phyloP scores from a whole-genome alignment of 2,888 invertebrate species.

The Abrostola tripartita region DNA sequence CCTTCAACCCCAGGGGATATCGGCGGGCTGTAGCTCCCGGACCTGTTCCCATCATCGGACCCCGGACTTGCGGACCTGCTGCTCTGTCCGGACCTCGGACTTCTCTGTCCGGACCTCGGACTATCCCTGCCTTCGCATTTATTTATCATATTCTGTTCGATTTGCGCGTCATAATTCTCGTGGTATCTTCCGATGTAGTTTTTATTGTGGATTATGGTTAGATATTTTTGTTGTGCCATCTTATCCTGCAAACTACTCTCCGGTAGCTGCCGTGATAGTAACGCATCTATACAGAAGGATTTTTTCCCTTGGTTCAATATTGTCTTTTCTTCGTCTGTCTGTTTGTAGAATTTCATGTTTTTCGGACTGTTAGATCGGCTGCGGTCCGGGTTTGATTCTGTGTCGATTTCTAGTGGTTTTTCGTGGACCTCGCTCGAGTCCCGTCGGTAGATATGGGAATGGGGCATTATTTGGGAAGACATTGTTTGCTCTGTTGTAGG shows the following conservation, averaged over 20 bases:
- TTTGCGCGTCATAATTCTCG: conserved; percentile 83
- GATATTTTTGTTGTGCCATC: conserved; percentile 77
- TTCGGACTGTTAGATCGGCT: conserved; percentile 80
- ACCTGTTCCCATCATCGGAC: conserved; percentile 89
- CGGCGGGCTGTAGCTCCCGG: conserved; percentile 93
- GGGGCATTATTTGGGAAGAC: conserved; percentile 62
- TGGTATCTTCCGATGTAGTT: conserved; percentile 79
- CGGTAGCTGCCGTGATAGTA: conserved; percentile 90
- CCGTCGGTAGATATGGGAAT: conserved; percentile 71
- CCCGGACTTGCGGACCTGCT: conserved; percentile 77
- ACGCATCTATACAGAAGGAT: conserved; percentile 97
- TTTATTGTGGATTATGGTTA: conserved; percentile 79
- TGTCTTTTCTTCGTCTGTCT: conserved; percentile 75
- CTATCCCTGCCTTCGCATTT: conserved; percentile 72
- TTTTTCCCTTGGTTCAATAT: conserved; percentile 87
- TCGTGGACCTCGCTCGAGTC: conserved; percentile 70
- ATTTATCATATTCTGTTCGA: conserved; percentile 82
- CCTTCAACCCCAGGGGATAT: conserved; percentile 96
- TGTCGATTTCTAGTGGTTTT: conserved; percentile 78
- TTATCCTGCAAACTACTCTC: conserved; percentile 74
- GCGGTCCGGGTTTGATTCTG: conserved; percentile 71
- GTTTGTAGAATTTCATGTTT: conserved; percentile 76
- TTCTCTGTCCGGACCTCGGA: conserved; percentile 60
- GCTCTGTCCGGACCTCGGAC: conserved; percentile 68
- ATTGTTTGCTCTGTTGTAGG: conserved; percentile 20